Conservation (phyloP, 2,888 invertebrate species). For the Alviniconcha strummeri region DNA sequence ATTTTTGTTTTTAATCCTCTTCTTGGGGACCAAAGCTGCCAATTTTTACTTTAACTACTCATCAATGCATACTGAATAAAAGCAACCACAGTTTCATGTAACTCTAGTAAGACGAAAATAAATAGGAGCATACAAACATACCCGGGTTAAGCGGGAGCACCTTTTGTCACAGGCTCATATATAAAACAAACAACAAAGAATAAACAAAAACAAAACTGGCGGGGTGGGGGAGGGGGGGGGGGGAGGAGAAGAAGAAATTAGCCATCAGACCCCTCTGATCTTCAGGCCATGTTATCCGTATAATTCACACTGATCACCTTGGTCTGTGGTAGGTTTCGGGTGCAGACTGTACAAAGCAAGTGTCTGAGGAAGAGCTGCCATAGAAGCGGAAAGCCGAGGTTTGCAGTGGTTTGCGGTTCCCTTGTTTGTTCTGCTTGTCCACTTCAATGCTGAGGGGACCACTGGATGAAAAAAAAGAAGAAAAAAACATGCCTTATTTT, state of each 20-base stretch:
- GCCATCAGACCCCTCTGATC: not conserved
- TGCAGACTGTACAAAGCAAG: not conserved
- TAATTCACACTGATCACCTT: not conserved
- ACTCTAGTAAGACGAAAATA: too few relatives aligned
- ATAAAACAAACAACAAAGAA: not conserved
- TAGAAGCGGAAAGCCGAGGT: constrained; percentile 15
- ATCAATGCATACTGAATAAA: too few relatives aligned
- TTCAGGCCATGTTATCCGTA: too few relatives aligned
- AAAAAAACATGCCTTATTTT: not conserved
- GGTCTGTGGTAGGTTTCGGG: not conserved
- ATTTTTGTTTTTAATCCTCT: too few relatives aligned
- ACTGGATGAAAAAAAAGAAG: not conserved
- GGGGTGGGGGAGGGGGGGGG: too few relatives aligned
- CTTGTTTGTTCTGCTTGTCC: constrained; percentile 8
- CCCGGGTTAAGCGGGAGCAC: too few relatives aligned
- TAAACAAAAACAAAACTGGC: too few relatives aligned
- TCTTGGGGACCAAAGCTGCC: too few relatives aligned
- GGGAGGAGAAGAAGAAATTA: not conserved
- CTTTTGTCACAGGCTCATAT: too few relatives aligned
- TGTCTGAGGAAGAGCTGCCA: not conserved
- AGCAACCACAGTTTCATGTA: too few relatives aligned
- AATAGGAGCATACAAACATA: too few relatives aligned
- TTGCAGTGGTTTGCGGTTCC: constrained; percentile 19
- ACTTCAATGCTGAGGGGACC: constrained; percentile 7
- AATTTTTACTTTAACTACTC: too few relatives aligned